phyloP scores from a whole-genome alignment of 2,113 vertebrate genomes.

The Sylvia atricapilla region DNA sequence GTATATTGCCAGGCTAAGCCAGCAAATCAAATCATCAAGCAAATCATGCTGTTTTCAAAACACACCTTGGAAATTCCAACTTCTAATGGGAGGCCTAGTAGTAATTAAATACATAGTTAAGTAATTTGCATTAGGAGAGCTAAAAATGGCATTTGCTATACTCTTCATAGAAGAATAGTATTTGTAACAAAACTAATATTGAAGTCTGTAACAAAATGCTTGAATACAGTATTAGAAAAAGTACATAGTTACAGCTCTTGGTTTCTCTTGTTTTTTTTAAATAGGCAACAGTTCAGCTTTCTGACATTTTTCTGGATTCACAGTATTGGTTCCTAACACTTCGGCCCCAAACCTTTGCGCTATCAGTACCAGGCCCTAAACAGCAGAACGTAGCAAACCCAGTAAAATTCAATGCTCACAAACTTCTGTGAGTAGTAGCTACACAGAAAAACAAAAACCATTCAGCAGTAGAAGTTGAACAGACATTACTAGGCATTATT shows the following conservation, averaged over 20 bases:
- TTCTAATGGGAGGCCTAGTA: neutral
- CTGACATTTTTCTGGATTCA: neutral
- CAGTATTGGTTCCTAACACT: constrained; percentile 13
- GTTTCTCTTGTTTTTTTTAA: neutral
- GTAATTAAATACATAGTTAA: neutral
- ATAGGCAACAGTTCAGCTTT: constrained; percentile 9
- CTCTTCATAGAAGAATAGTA: constrained; percentile 20
- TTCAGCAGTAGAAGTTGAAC: neutral
- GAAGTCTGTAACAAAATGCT: constrained; percentile 39
- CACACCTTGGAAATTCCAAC: neutral
- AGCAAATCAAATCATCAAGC: neutral
- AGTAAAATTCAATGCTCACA: constrained; percentile 29
- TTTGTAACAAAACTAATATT: constrained; percentile 25
- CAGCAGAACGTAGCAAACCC: constrained; percentile 44
- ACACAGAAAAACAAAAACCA: constrained; percentile 14
- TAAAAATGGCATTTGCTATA: neutral
- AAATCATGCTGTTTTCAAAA: neutral
- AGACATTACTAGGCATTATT: constrained; percentile 77
- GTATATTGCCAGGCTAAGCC: neutral
- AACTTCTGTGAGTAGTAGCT: constrained; percentile 46
- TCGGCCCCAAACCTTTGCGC: neutral
- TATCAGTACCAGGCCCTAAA: constrained; percentile 38
- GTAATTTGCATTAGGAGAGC: neutral
- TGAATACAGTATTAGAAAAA: constrained; percentile 55
- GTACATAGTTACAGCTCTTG: constrained; percentile 9